Percentiles rank a stretch among this genome's conserved stretches.
phyloP scores from a whole-genome alignment of 2,113 vertebrate species.

The Coptodon rendalli region DNA sequence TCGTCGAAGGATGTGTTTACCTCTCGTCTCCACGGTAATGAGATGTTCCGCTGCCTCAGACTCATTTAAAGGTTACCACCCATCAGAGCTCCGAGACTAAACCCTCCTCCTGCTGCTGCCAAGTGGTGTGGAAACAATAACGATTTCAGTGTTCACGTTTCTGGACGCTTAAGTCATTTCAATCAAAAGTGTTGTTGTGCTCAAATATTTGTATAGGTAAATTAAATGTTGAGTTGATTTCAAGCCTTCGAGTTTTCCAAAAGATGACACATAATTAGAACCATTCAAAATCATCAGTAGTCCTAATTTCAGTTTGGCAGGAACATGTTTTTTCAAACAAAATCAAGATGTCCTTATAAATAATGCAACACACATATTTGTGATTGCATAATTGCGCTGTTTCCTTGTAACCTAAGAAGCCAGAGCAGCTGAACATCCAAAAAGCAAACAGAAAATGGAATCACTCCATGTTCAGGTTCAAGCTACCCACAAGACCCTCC shows the following conservation, averaged over 20 bases:
- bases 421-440: not conserved
- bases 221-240: not conserved
- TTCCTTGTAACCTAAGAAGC: not conserved
- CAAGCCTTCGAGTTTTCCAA: not conserved
- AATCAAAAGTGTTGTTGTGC: not conserved
- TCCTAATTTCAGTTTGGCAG: not conserved
- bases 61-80: slow-evolving; percentile 42
- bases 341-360: not conserved
- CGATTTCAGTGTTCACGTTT: not conserved
- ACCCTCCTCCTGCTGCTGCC: not conserved
- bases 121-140: not conserved
- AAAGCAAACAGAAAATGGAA: not conserved
- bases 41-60: slow-evolving; percentile 39
- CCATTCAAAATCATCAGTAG: not conserved
- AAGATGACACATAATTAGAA: not conserved
- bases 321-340: not conserved
- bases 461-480: not conserved
- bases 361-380: not conserved
- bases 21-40: slow-evolving; percentile 44
- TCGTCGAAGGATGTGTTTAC: slow-evolving; percentile 43
- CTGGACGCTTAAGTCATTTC: not conserved
- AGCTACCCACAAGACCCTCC: not conserved
- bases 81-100: slow-evolving; percentile 1
- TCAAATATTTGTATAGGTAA: not conserved
- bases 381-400: not conserved